A percentile compares a stretch with the other conserved stretches of the same genome.
Conservation (phyloP, 2,113 vertebrate genomes). For the Excalfactoria chinensis region DNA sequence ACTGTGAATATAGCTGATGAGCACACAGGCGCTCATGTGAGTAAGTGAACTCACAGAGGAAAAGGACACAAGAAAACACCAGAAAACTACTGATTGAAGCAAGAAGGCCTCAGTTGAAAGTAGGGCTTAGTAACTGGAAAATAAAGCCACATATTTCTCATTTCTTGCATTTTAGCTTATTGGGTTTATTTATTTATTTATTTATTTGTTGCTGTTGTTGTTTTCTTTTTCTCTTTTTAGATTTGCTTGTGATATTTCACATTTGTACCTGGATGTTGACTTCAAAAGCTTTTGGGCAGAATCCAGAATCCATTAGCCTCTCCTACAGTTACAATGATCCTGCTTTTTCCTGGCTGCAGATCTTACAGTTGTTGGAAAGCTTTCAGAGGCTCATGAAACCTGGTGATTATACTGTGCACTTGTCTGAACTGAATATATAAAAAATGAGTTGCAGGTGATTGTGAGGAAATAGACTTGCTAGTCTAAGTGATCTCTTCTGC, state of each 20-base stretch:
- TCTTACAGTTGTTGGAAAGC: not conserved
- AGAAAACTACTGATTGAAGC: not conserved
- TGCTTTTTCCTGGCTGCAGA: not conserved
- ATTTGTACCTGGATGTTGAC: not conserved
- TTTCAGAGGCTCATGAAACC: not conserved
- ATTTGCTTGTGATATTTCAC: not conserved
- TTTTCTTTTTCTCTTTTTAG: not conserved
- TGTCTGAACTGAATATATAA: not conserved
- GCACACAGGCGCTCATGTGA: not conserved
- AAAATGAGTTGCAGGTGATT: not conserved
- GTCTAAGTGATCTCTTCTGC: not conserved
- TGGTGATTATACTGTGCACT: not conserved
- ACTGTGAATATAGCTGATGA: not conserved
- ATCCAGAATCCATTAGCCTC: not conserved
- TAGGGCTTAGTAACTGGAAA: not conserved
- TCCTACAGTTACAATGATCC: accelerated
- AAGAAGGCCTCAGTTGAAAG: not conserved
- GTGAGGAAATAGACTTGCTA: not conserved
- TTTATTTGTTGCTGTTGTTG: not conserved
- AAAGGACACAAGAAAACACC: not conserved
- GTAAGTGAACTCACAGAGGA: not conserved
- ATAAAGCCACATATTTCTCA: not conserved
- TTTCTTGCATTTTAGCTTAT: not conserved
- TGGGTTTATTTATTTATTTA: not conserved
- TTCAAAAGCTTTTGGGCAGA: not conserved